Conservation (phyloP, 2,113 vertebrate genomes). For the Manacus vitellinus region DNA sequence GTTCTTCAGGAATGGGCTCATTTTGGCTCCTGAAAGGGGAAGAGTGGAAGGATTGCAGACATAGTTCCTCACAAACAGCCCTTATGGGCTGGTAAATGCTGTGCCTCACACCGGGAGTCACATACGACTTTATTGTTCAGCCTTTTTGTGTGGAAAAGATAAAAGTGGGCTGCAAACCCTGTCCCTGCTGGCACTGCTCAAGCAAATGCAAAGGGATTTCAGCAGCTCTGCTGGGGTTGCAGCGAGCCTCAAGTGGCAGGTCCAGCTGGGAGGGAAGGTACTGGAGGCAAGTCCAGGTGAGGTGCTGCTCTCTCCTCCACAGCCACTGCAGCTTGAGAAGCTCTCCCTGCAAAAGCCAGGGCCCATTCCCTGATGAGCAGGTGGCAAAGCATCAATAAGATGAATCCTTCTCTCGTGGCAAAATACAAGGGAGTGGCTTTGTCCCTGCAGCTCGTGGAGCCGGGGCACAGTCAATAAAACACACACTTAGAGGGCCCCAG, state of each 20-base stretch:
- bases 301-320: background rate
- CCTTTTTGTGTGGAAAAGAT: background rate
- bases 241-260: rapidly evolving
- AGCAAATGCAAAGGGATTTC: background rate
- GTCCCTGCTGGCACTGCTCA: background rate
- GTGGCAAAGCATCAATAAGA: background rate
- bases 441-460: background rate
- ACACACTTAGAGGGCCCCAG: background rate
- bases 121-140: background rate
- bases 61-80: background rate
- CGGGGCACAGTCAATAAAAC: background rate
- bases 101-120: rapidly evolving
- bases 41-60: background rate
- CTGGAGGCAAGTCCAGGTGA: rapidly evolving
- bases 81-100: background rate
- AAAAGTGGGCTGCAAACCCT: background rate
- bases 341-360: background rate
- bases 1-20: background rate
- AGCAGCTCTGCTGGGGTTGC: background rate
- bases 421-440: background rate
- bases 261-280: background rate
- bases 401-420: background rate
- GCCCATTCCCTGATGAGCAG: background rate
- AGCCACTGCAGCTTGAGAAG: background rate
- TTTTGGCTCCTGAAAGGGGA: background rate